A percentile compares a stretch with the other conserved stretches of the same genome.
Evolutionary conservation across 2,113 vertebrate species (phyloP).

Genomic region (Etheostoma cragini): DNA sequence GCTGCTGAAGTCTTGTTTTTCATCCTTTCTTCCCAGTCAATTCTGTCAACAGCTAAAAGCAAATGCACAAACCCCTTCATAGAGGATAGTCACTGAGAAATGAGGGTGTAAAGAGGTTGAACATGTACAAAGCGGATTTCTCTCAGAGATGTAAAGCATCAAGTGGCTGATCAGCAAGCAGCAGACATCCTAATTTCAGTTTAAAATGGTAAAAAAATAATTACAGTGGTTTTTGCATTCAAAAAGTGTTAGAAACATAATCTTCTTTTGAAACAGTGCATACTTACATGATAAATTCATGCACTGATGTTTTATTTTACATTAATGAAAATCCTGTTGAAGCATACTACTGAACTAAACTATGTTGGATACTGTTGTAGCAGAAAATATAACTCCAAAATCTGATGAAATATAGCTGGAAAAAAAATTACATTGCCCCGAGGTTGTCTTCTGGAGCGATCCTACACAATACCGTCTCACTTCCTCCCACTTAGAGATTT

Average conservation of each 20-base stretch:
- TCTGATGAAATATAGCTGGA: constrained; percentile 36
- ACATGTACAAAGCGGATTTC: constrained; percentile 2
- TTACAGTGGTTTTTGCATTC: background rate
- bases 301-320: constrained; percentile 19
- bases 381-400: constrained; percentile 16
- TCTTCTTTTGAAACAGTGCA: background rate
- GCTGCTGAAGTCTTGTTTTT: constrained; percentile 10
- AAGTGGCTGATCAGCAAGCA: background rate
- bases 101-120: constrained; percentile 1
- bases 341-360: constrained; percentile 1
- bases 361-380: constrained; percentile 21
- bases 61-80: constrained; percentile 26
- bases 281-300: constrained; percentile 1
- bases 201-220: background rate
- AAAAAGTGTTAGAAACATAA: background rate
- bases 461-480: constrained; percentile 33
- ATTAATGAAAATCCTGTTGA: constrained; percentile 23
- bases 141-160: constrained; percentile 10
- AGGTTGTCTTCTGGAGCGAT: constrained; percentile 31
- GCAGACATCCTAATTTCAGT: background rate
- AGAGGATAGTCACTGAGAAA: constrained; percentile 22
- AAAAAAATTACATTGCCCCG: constrained; percentile 12
- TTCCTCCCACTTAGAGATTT: constrained; percentile 55
- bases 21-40: constrained; percentile 10
- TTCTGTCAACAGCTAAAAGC: background rate